Evolutionary conservation across 2,113 vertebrate genomes (phyloP), one percentile per base, ranked within the genome.

Genomic region (Carlito syrichta): DNA sequence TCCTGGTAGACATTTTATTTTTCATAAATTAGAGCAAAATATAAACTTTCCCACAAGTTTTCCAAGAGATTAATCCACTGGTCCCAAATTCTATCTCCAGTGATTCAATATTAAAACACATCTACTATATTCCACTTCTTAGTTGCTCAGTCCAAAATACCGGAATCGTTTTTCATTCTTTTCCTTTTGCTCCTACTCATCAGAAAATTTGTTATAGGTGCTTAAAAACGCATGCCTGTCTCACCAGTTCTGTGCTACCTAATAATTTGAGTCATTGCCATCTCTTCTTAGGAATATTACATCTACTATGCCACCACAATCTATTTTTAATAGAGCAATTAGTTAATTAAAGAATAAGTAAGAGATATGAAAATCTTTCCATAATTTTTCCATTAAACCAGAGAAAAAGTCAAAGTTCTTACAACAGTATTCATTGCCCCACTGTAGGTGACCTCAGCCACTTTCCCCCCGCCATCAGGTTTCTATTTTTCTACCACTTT

Each of bases 381-480:
- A 78, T 30, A 5, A 58, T 13, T n/a, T 38, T 5, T 35, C 16
- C n/a, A n/a, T n/a, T n/a, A n/a, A 5, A 32, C 48, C 40, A 79
- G 7, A 74, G 10, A 8, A 40, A 45, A 45, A 81, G 30, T 2
- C 13, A 88, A 38, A 16, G 8, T 1, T 12, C 50, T 81, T 27
- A 35, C 7, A 23, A 16, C 14, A 14, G 20, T 30, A 32, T 2
- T 5, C 30, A 38, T 10, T 11, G 5, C 16, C 1, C 11, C 38
- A 0, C 17, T 27, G 27, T 35, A 16, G 22, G 12, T 43, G 35
- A 38, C n/a, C 45, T 48, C 17, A 11, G 3, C 32, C 32, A 11
- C 1, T 8, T n/a, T n/a, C n/a, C 60, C 35, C 86, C 7, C 14
- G 32, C 4, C 8, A 8, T 22, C 48, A 56, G 10, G 0, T 50